phyloP scores from a whole-genome alignment of 2,113 vertebrate genomes.

The Barnardius zonarius region DNA sequence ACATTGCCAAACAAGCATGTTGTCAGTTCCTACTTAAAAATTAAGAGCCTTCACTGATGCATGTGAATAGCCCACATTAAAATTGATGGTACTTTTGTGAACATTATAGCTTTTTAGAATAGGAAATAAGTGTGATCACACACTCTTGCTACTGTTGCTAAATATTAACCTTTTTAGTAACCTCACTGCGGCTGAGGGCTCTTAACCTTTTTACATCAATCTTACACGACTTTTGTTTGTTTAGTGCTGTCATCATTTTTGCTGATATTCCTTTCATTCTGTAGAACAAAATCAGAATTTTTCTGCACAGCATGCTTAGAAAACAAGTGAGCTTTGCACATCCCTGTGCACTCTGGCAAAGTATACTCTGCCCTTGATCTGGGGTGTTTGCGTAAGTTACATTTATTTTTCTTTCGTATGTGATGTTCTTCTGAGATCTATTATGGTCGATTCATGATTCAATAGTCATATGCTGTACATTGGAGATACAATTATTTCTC shows the following conservation, averaged over 20 bases:
- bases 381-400: neutral
- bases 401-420: neutral
- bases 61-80: slow-evolving; percentile 1
- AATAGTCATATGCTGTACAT: neutral
- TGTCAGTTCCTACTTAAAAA: slow-evolving; percentile 34
- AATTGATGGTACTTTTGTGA: slow-evolving; percentile 25
- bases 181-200: accelerated
- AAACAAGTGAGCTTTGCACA: neutral
- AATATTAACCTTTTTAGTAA: neutral
- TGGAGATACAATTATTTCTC: neutral
- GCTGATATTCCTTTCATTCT: neutral
- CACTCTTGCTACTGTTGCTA: neutral
- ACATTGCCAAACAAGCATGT: neutral
- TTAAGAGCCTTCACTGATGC: neutral
- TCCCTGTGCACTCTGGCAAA: neutral
- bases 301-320: neutral
- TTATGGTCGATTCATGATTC: neutral
- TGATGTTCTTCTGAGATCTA: neutral
- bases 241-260: neutral
- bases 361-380: neutral
- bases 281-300: neutral
- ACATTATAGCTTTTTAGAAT: neutral
- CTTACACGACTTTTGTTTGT: neutral
- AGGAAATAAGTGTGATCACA: neutral
- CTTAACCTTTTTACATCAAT: neutral